Evolutionary conservation across 2,113 vertebrate genomes (phyloP).

Genomic region (Pyrgilauda ruficollis): DNA sequence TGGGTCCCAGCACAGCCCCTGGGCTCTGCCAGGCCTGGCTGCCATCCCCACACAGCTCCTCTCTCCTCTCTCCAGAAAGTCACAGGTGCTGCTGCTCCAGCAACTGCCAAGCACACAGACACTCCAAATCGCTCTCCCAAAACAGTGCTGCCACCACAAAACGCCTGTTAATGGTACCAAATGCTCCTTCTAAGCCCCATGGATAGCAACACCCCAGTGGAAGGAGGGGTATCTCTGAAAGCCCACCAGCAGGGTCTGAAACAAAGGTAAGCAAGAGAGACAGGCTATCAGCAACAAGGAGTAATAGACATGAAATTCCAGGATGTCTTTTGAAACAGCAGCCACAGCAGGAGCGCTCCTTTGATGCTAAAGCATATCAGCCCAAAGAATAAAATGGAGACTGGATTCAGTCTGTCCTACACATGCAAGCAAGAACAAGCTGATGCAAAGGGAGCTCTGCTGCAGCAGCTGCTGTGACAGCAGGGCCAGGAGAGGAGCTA

Average conservation of each 20-base stretch:
- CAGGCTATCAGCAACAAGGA: not conserved
- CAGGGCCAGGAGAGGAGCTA: not conserved
- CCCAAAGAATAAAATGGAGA: not conserved
- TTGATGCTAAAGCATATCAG: not conserved
- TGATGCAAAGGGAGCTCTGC: not conserved
- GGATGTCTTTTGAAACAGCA: not conserved
- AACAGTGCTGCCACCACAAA: not conserved
- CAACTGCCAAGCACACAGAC: not conserved
- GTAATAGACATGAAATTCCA: not conserved
- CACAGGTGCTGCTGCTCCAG: not conserved
- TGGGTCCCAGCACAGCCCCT: accelerated
- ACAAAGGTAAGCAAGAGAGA: not conserved
- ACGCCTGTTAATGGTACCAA: not conserved
- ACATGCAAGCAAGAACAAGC: accelerated
- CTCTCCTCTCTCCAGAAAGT: not conserved
- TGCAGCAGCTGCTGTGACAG: not conserved
- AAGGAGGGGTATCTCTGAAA: not conserved
- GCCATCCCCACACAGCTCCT: accelerated
- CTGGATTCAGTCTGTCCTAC: not conserved
- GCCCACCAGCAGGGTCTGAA: not conserved
- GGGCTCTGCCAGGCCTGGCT: not conserved
- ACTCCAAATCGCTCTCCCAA: not conserved
- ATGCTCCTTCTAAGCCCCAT: not conserved
- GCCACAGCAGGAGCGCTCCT: not conserved
- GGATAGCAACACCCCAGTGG: not conserved